Evolutionary conservation across 2,797 vertebrate species (phyloP).

Genomic region (Enteromius argenteus): DNA sequence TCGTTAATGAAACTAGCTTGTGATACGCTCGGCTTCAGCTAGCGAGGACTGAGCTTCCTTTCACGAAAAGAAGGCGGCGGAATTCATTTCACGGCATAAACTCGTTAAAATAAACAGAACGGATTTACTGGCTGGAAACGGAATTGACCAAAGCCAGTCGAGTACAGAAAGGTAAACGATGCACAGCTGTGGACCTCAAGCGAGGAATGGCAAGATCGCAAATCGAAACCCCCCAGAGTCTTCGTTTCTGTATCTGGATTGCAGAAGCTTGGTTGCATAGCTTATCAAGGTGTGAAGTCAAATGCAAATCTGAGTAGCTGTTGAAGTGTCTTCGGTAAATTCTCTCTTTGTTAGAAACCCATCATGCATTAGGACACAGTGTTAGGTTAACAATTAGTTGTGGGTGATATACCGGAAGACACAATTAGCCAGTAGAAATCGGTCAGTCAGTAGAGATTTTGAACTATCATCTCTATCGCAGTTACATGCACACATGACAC

Average conservation of each 20-base stretch:
- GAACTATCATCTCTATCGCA: not conserved
- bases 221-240: not conserved
- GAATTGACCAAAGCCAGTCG: not conserved
- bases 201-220: not conserved
- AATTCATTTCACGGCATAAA: slow-evolving; percentile 9
- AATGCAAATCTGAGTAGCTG: not conserved
- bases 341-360: not conserved
- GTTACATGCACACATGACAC: not conserved
- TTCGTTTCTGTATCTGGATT: not conserved
- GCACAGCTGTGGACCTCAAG: not conserved
- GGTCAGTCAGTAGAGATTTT: too few relatives aligned
- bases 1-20: not conserved
- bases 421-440: not conserved
- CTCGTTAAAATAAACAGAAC: not conserved
- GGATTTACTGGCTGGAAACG: slow-evolving; percentile 9
- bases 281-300: not conserved
- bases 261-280: not conserved
- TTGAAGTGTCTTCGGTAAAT: not conserved
- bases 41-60: not conserved
- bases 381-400: not conserved
- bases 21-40: not conserved
- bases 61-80: not conserved
- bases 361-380: not conserved
- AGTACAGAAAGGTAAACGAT: not conserved
- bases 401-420: not conserved